A percentile compares a stretch with the other conserved stretches of the same genome.
Conservation (phyloP, 1,140 invertebrate genomes). For the Hylaeus volcanicus region DNA sequence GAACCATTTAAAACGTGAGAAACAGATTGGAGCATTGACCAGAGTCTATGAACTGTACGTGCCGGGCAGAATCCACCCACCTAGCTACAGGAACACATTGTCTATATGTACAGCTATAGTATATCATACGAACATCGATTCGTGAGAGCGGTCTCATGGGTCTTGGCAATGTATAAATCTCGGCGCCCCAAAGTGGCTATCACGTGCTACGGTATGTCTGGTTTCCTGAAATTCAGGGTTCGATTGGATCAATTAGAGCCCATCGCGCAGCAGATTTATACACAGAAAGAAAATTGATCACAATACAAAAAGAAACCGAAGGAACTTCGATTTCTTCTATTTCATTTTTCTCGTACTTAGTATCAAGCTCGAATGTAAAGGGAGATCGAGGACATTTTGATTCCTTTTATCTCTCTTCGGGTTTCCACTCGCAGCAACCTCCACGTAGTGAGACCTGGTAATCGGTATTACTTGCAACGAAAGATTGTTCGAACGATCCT, state of each 20-base stretch:
- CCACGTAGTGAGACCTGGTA: too few species aligned
- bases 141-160: conserved; percentile 44
- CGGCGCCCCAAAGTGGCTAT: conserved; percentile 20
- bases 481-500: too few species aligned
- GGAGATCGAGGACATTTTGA: too few species aligned
- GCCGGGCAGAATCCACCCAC: conserved; percentile 33
- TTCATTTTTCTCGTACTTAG: too few species aligned
- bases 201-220: conserved; percentile 36
- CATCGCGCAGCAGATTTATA: background rate
- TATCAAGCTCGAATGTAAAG: too few species aligned
- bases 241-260: conserved; percentile 15
- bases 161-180: conserved; percentile 49
- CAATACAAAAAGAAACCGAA: too few species aligned
- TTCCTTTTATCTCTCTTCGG: too few species aligned
- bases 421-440: too few species aligned
- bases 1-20: conserved; percentile 19
- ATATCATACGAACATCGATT: conserved; percentile 58
- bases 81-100: conserved; percentile 45
- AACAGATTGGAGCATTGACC: conserved; percentile 24
- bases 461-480: too few species aligned
- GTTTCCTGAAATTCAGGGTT: conserved; percentile 8
- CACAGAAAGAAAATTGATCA: too few species aligned
- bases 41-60: conserved; percentile 43
- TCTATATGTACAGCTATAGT: conserved; percentile 29
- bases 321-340: too few species aligned